phyloP scores from a whole-genome alignment of 2,113 vertebrate species.

The Sapajus apella region DNA sequence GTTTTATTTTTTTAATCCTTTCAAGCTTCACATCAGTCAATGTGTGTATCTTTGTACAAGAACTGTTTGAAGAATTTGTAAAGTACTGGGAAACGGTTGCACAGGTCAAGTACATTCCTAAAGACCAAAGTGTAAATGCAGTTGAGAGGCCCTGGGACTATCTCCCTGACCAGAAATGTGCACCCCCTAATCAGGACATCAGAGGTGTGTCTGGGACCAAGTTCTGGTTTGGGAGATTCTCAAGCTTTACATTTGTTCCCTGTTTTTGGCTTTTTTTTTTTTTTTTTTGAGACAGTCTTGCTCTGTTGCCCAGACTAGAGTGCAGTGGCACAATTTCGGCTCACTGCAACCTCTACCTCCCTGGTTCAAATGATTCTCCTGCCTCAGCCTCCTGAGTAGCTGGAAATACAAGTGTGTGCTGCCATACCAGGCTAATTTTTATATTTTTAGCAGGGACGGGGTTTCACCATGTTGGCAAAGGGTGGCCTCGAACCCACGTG shows the following conservation, averaged over 20 bases:
- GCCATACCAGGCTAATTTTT: too few relatives aligned
- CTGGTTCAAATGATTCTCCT: too few relatives aligned
- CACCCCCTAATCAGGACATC: not conserved
- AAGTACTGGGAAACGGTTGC: constrained; percentile 3
- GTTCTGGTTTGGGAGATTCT: not conserved
- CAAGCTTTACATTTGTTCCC: not conserved
- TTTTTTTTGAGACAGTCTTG: not conserved
- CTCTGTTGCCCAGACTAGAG: too few relatives aligned
- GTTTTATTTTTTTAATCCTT: constrained; percentile 35
- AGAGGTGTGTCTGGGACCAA: not conserved
- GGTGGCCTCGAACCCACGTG: too few relatives aligned
- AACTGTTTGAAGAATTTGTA: not conserved
- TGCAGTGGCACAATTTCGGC: too few relatives aligned
- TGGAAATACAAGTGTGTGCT: too few relatives aligned
- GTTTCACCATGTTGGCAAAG: too few relatives aligned
- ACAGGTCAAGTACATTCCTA: not conserved
- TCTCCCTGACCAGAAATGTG: not conserved
- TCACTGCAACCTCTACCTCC: too few relatives aligned
- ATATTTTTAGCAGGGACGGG: too few relatives aligned
- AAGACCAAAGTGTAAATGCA: not conserved
- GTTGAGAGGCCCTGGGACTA: not conserved
- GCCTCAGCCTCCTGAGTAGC: too few relatives aligned
- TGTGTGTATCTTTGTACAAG: not conserved
- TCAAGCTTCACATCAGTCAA: not conserved
- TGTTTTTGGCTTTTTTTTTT: not conserved